Conservation (phyloP, 2,113 vertebrate genomes). For the Addax nasomaculatus region DNA sequence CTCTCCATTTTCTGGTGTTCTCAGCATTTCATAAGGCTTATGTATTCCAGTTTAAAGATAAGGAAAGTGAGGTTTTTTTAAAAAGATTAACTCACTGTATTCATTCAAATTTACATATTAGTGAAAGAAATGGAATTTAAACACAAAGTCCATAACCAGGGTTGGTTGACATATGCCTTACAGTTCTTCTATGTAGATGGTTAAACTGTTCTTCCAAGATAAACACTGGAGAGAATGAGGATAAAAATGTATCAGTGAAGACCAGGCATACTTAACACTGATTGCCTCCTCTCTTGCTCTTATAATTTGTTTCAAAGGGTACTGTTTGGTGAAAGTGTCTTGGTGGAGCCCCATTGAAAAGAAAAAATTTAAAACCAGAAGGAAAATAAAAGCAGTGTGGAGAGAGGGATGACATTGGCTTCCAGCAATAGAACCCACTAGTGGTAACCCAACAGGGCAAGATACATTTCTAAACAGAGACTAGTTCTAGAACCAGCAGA, state of each 20-base stretch:
- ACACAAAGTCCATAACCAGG: not conserved
- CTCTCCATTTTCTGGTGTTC: not conserved
- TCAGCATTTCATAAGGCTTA: not conserved
- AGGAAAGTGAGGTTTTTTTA: not conserved
- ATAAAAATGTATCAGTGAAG: not conserved
- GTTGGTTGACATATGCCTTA: not conserved
- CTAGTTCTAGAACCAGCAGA: not conserved
- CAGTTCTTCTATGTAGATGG: not conserved
- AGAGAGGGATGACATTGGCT: not conserved
- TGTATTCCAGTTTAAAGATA: not conserved
- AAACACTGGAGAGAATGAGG: not conserved
- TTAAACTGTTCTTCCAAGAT: not conserved
- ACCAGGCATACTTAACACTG: not conserved
- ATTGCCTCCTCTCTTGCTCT: not conserved
- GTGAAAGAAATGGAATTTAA: not conserved
- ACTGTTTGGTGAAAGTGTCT: not conserved
- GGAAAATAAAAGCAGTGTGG: not conserved
- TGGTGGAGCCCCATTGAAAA: not conserved
- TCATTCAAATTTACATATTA: not conserved
- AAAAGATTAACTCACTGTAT: not conserved
- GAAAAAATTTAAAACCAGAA: not conserved
- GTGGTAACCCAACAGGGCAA: not conserved
- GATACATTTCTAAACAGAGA: not conserved
- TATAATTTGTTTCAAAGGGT: not conserved
- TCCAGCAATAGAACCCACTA: not conserved